Conservation (phyloP, 2,113 vertebrate species). For the chimpanzee (Pan troglodytes) region NHGRI_mPanTro3-v2.1_pri NC_072401.2:22144501-22145000, state of each 20-base stretch:
- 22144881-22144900: background rate
- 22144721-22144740: background rate
- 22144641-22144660: background rate
- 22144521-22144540: background rate
- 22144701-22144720: background rate
- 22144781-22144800: background rate
- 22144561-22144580: background rate
- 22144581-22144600: background rate
- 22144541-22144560: background rate
- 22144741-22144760: background rate
- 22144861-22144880: background rate
- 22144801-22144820: conserved; percentile 1
- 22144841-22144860: background rate
- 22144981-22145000: background rate
- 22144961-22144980: background rate
- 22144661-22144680: conserved; percentile 15
- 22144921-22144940: fast-evolving
- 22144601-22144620: background rate
- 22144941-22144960: background rate
- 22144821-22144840: background rate
- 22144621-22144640: background rate
- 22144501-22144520: background rate
- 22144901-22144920: background rate
- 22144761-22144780: conserved; percentile 29
- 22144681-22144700: background rate